Conservation (phyloP, 2,113 vertebrate genomes). For the Chloebia gouldiae region DNA sequence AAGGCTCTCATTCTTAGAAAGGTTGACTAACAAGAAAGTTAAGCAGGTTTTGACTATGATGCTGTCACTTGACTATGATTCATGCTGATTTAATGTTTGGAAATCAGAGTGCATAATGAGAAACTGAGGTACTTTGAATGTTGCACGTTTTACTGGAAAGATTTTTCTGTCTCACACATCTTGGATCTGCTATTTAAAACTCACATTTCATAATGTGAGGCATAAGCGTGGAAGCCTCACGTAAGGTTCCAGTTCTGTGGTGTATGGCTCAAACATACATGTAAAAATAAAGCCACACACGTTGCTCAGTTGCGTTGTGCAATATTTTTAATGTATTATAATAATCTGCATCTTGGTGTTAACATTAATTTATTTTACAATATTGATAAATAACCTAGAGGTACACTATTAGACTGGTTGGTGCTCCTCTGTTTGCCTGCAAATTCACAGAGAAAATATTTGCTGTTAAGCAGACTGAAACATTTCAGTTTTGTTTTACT, state of each 20-base stretch:
- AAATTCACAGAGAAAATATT: neutral
- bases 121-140: slow-evolving; percentile 22
- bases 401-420: neutral
- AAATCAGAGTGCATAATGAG: slow-evolving; percentile 21
- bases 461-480: neutral
- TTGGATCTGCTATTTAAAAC: neutral
- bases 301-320: slow-evolving; percentile 49
- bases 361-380: slow-evolving; percentile 44
- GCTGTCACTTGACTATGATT: slow-evolving; percentile 35
- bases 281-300: slow-evolving; percentile 6
- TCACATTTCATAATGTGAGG: slow-evolving; percentile 22
- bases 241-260: slow-evolving; percentile 30
- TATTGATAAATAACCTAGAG: neutral
- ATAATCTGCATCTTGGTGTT: slow-evolving; percentile 41
- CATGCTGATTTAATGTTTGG: neutral
- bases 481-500: neutral
- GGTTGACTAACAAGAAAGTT: slow-evolving; percentile 27
- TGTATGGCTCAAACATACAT: slow-evolving; percentile 30
- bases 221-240: neutral
- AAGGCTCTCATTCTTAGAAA: slow-evolving; percentile 38
- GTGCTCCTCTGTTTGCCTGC: slow-evolving; percentile 1
- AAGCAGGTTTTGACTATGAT: slow-evolving; percentile 52
- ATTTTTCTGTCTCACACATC: neutral
- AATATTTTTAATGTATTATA: slow-evolving; percentile 69
- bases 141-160: slow-evolving; percentile 31